Conservation (phyloP, 2,888 invertebrate genomes). For the Ptychoptera albimana region DNA sequence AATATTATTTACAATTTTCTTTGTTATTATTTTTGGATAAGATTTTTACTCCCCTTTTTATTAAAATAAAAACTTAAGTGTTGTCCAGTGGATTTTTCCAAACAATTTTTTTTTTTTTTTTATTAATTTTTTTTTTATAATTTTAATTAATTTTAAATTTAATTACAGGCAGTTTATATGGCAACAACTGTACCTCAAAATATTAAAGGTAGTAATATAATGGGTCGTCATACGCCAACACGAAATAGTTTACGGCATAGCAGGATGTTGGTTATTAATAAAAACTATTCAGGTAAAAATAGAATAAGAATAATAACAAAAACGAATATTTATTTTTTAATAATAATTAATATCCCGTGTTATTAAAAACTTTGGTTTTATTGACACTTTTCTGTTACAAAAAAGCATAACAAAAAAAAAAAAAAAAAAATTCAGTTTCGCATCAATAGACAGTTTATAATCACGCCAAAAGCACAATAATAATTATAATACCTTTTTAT, state of each 20-base stretch:
- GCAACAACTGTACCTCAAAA: constrained; percentile 52
- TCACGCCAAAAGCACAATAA: background rate
- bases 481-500: background rate
- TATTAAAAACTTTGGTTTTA: background rate
- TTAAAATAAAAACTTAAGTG: too few species aligned
- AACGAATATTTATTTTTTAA: too few species aligned
- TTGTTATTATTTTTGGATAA: too few species aligned
- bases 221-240: constrained; percentile 49
- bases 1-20: too few species aligned
- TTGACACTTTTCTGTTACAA: background rate
- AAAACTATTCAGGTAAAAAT: constrained; percentile 32
- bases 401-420: too few species aligned
- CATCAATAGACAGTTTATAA: background rate
- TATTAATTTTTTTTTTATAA: too few species aligned
- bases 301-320: too few species aligned
- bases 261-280: constrained; percentile 49
- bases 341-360: background rate
- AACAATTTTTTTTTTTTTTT: too few species aligned
- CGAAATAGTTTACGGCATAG: constrained; percentile 51
- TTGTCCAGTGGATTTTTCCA: too few species aligned
- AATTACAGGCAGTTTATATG: constrained; percentile 28
- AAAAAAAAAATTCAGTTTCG: too few species aligned
- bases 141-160: too few species aligned
- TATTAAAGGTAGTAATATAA: constrained; percentile 42
- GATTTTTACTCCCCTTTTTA: too few species aligned